Percentiles rank a stretch among this genome's conserved stretches.
These are phyloP conservation scores for Anolis sagrei DNA, from an alignment of 2,113 vertebrate genomes.

Conservation along the genomic window DNA sequence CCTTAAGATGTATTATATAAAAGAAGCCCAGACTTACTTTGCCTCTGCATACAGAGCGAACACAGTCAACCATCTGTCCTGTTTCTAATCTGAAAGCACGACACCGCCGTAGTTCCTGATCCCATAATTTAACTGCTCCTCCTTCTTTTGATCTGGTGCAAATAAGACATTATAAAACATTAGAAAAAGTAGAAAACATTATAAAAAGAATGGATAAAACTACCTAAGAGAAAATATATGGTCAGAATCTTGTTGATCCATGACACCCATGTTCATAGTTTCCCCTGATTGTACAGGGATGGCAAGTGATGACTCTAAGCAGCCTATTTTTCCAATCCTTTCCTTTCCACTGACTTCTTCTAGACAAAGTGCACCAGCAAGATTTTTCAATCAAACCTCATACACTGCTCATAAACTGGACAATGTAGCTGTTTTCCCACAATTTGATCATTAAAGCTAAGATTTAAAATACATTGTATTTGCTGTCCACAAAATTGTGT, in stretches of 20 bases:
- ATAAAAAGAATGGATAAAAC: conserved; percentile 92
- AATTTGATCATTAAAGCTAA: not conserved
- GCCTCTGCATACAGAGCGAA: conserved; percentile 94
- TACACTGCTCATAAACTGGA: not conserved
- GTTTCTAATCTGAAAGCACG: conserved; percentile 96
- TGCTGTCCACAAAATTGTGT: conserved; percentile 6
- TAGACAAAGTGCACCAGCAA: too few species aligned
- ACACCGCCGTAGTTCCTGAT: conserved; percentile 98
- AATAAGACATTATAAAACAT: not conserved
- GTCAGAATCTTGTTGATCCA: not conserved
- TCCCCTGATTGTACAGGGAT: too few species aligned
- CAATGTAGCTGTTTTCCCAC: not conserved
- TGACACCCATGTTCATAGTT: too few species aligned
- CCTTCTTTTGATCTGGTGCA: conserved; percentile 95
- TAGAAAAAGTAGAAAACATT: conserved; percentile 63
- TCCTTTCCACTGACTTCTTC: too few species aligned
- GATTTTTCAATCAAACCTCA: not conserved
- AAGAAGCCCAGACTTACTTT: conserved; percentile 79
- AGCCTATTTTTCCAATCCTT: too few species aligned
- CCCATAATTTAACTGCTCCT: conserved; percentile 96
- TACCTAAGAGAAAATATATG: not conserved
- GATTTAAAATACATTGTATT: not conserved
- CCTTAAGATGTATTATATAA: not conserved
- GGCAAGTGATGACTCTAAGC: too few species aligned
- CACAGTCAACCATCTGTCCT: conserved; percentile 90